A percentile compares a stretch with the other conserved stretches of the same genome.
Conservation (phyloP, 2,113 vertebrate species). For the Panthera leo region DNA sequence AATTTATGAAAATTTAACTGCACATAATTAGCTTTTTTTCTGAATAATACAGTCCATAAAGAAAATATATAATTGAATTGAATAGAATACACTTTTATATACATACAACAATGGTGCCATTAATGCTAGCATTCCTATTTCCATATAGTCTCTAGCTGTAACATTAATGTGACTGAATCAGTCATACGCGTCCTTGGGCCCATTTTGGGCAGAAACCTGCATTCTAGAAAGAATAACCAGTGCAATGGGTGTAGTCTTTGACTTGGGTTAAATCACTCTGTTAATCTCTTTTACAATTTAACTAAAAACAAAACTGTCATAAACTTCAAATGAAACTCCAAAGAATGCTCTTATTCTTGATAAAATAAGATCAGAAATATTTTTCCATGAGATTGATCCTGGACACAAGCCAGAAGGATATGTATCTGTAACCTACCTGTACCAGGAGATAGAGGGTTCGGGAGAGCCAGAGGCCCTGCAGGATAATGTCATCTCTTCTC, state of each 20-base stretch:
- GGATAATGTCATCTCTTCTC: conserved; percentile 92
- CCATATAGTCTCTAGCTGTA: neutral
- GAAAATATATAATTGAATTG: neutral
- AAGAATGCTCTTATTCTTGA: neutral
- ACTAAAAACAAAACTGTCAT: neutral
- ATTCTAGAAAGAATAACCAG: neutral
- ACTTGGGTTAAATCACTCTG: neutral
- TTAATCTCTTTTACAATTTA: neutral
- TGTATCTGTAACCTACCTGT: conserved; percentile 86
- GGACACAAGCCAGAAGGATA: fast-evolving
- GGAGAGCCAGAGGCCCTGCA: conserved; percentile 95
- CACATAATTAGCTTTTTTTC: neutral
- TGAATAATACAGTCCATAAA: neutral
- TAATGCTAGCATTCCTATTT: neutral
- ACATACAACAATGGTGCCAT: neutral
- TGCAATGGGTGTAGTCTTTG: fast-evolving
- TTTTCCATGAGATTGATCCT: neutral
- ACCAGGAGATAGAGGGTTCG: conserved; percentile 93
- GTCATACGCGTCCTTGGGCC: neutral
- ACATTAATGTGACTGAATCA: neutral
- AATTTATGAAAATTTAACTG: neutral
- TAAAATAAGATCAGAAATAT: neutral
- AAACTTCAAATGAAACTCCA: neutral
- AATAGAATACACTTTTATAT: neutral
- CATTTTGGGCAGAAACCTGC: neutral